phyloP scores from a whole-genome alignment of 2,797 vertebrate species.

The Sebastes kiyomatsui region DNA sequence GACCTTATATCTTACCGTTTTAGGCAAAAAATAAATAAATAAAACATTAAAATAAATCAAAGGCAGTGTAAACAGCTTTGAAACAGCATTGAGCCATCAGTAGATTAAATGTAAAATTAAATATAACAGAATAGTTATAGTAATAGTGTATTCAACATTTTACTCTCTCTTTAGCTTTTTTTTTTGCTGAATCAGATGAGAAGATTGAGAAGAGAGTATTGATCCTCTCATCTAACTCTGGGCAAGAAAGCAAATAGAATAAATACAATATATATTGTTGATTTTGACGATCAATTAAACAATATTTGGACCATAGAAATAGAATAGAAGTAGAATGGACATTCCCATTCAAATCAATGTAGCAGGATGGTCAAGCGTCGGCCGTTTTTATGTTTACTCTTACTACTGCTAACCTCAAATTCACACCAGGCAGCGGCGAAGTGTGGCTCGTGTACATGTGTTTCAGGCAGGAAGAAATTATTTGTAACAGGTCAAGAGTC shows the following conservation, averaged over 20 bases:
- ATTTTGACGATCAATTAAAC: not conserved
- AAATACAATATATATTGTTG: not conserved
- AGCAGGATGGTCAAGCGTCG: no score
- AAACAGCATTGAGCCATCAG: not conserved
- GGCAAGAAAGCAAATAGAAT: not conserved
- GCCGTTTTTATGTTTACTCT: no score
- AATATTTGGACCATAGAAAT: not conserved
- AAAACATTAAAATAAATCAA: not conserved
- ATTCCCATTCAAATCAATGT: no score
- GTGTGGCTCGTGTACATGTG: no score
- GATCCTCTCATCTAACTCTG: not conserved
- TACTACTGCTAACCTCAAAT: no score
- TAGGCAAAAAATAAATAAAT: not conserved
- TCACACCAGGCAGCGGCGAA: no score
- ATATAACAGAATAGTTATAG: not conserved
- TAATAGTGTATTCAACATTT: not conserved
- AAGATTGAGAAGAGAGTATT: not conserved
- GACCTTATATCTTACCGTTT: not conserved
- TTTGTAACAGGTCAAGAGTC: no score
- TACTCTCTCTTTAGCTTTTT: not conserved
- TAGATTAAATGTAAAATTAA: not conserved
- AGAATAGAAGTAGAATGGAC: no score
- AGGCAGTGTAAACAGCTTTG: not conserved
- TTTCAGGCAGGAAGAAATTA: no score
- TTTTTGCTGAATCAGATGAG: not conserved